Base-by-base conservation (phyloP, 2,113 vertebrate species). In the Nesogale talazaci region DNA sequence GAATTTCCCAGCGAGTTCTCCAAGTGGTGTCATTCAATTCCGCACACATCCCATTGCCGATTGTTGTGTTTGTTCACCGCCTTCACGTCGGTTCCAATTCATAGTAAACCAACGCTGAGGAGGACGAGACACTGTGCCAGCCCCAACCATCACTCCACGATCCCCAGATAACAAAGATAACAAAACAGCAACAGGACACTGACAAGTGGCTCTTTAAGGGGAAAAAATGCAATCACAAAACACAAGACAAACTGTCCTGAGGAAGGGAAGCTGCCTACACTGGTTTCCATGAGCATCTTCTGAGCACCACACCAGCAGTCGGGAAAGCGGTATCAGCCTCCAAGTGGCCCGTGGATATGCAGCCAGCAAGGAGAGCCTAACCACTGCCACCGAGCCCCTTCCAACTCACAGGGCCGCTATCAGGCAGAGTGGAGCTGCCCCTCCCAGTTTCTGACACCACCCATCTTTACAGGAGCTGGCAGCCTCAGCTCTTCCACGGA, bases 301-400 rank as follows among this genome's bases (percentile, higher is more conserved):
- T 67, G 57, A 92, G 67, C 56, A 56, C 38, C 79, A 76, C 52
- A 36, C 34, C 29, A 36, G 75, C 27, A 89, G 34, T 63, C 42
- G 36, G 56, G 65, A 86, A 89, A 83, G 86, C 38, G 75, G 22
- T 34, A 74, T 27, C 36, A 6, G 0, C 3, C 63, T 27, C 9
- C 77, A 89, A 88, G 59, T 59, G 34, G 69, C 46, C 65, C 36
- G 38, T n/a, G 74, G 46, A 97, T 94, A 90, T 86, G 72, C 31
- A 84, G 42, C 81, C 42, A 57, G 77, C 84, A 86, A 75, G 52
- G 42, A 87, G 69, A 81, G 69, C 38, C 79, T 8, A 52, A 52
- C 46, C 5, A 52, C 46, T 11, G 46, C 10, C 46, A 52, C 14
- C 46, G 46, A 52, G 46, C 14, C 14, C 9, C 10, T 52, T 52